Evolutionary conservation across 2,888 invertebrate genomes (phyloP).

Genomic region (Diplazon laetatorius): DNA sequence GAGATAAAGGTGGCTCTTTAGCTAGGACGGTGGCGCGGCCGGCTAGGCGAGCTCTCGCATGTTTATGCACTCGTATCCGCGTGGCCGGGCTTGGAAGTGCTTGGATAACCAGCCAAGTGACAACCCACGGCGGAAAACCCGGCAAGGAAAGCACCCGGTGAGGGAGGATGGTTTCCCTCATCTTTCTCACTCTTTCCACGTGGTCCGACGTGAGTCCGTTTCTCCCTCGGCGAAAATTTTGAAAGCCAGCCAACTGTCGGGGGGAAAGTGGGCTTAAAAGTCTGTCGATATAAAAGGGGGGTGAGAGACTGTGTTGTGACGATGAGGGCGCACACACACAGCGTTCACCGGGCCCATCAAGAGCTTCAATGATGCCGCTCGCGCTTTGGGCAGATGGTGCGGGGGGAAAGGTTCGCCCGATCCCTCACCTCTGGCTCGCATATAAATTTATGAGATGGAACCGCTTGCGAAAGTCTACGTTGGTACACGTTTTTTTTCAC

Average conservation of each 20-base stretch:
- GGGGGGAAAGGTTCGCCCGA: constrained; percentile 21
- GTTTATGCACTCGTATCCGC: constrained; percentile 82
- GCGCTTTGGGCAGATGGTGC: constrained; percentile 38
- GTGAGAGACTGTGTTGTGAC: constrained; percentile 65
- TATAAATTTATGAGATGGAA: constrained; percentile 44
- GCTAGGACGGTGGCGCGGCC: constrained; percentile 80
- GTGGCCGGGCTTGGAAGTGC: constrained; percentile 81
- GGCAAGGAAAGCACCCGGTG: constrained; percentile 71
- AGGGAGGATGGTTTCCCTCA: too few relatives aligned
- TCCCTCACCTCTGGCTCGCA: constrained; percentile 16
- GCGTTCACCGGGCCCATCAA: constrained; percentile 30
- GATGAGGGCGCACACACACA: constrained; percentile 46
- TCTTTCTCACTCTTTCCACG: constrained; percentile 42
- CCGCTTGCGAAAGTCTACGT: constrained; percentile 1
- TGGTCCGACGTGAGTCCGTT: constrained; percentile 33
- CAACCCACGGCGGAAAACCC: constrained; percentile 74
- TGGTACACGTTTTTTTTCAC: not conserved
- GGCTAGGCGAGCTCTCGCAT: constrained; percentile 81
- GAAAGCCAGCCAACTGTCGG: constrained; percentile 81
- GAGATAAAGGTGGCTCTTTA: constrained; percentile 81
- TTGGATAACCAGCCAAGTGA: constrained; percentile 83
- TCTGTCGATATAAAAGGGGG: constrained; percentile 80
- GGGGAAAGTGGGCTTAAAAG: constrained; percentile 82
- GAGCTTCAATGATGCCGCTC: constrained; percentile 39
- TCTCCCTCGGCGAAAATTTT: constrained; percentile 79